phyloP scores from a whole-genome alignment of 1,140 invertebrate genomes.

The Brachionus manjavacas region DNA sequence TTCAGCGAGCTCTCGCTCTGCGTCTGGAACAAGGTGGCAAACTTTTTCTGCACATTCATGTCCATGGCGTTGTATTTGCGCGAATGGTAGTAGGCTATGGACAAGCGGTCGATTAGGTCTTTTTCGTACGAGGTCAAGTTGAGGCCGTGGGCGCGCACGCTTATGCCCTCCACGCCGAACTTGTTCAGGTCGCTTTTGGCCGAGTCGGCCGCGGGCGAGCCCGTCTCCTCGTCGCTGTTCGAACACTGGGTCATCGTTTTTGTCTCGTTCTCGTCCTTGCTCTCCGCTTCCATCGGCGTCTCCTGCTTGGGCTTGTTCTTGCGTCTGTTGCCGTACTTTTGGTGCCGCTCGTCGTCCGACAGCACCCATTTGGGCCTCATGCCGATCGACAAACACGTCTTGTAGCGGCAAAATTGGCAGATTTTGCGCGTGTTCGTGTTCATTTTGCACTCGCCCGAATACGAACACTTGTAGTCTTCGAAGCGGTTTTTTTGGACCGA shows the following conservation, averaged over 20 bases:
- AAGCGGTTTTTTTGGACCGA: conserved; percentile 33
- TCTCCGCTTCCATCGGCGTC: not conserved
- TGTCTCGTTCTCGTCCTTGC: not conserved
- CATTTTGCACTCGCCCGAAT: conserved; percentile 50
- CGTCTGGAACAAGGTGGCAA: conserved; percentile 5
- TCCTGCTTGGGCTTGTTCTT: not conserved
- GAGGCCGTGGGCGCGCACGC: not conserved
- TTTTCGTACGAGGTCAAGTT: conserved; percentile 39
- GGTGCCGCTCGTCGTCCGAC: conserved; percentile 30
- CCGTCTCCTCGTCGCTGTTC: not conserved
- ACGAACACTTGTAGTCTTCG: conserved; percentile 51
- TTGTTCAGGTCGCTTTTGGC: not conserved
- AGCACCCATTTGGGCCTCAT: conserved; percentile 67
- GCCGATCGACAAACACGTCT: conserved; percentile 95
- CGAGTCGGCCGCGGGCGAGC: not conserved
- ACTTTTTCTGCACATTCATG: conserved; percentile 40
- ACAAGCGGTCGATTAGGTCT: conserved; percentile 11
- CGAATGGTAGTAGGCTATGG: conserved; percentile 31
- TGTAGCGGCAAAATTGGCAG: conserved; percentile 97
- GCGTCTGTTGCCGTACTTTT: conserved; percentile 33
- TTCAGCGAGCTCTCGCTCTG: not conserved
- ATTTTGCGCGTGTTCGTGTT: conserved; percentile 54
- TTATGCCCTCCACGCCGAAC: conserved; percentile 1
- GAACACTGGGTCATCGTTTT: not conserved
- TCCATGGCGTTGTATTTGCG: conserved; percentile 30